Percentiles rank a stretch among this genome's conserved stretches.
phyloP scores from a whole-genome alignment of 2,888 invertebrate genomes.

The Philaethria dido region DNA sequence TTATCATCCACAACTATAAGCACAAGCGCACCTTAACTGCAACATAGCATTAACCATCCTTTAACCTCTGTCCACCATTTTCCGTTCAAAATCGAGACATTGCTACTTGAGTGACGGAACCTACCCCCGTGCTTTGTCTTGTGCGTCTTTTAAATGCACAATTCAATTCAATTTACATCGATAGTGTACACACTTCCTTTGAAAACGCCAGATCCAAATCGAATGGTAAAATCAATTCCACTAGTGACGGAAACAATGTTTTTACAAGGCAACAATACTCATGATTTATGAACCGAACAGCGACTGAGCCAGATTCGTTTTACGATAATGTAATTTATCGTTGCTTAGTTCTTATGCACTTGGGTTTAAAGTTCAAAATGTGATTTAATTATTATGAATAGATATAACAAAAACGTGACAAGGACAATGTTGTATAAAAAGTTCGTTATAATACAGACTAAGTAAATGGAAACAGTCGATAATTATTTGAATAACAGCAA shows the following conservation, averaged over 20 bases:
- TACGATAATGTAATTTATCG: slow-evolving; percentile 25
- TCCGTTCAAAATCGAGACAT: too few species aligned
- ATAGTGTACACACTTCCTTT: slow-evolving; percentile 22
- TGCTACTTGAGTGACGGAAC: too few species aligned
- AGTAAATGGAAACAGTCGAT: neutral
- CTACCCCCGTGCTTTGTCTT: too few species aligned
- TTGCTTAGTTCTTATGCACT: slow-evolving; percentile 6
- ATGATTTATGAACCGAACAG: slow-evolving; percentile 39
- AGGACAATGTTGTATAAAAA: slow-evolving; percentile 19
- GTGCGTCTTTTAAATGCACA: too few species aligned
- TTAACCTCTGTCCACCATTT: too few species aligned
- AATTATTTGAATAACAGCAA: neutral
- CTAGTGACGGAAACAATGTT: slow-evolving; percentile 38
- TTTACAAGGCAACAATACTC: slow-evolving; percentile 32
- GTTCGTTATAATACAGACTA: neutral
- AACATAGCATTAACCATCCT: too few species aligned
- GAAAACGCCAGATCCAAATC: slow-evolving; percentile 30
- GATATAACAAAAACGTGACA: slow-evolving; percentile 7
- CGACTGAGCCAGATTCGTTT: slow-evolving; percentile 30
- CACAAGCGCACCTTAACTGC: too few species aligned
- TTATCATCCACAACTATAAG: too few species aligned
- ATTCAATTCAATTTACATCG: neutral
- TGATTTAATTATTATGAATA: neutral
- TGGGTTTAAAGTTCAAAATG: slow-evolving; percentile 18
- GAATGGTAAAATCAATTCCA: slow-evolving; percentile 33